Base-by-base conservation (phyloP, 2,113 vertebrate genomes). In the Sinosuthora webbiana region DNA sequence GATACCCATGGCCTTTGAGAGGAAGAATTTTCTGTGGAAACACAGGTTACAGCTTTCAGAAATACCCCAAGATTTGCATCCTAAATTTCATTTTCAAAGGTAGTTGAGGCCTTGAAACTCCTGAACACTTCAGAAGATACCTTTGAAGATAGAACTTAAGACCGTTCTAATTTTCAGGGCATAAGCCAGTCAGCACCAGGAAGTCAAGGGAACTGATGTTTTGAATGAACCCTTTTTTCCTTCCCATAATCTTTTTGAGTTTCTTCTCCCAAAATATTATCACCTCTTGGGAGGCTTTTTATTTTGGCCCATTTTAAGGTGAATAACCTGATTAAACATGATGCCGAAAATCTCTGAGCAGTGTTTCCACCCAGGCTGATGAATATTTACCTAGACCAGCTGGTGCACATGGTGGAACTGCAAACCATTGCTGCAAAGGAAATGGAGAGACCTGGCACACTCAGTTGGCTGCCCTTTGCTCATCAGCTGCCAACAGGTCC, bases 401-500 rank as follows among this genome's bases (percentile, higher is more conserved):
- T 55, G 81, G 8, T 84, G 87, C 69, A 41, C 39, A 4, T 57
- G 77, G 31, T 30, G n/a, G 49, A 87, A 11, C 42, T 67, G 35
- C 80, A 93, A 23, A 41, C 42, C 33, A 5, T 8, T 25, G 28
- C 42, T 2, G 6, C 37, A 21, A 39, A 73, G 55, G 53, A 62
- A 39, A 24, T 17, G 1, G 3, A 27, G 60, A 83, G 28, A 23
- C 21, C 41, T 94, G 91, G 47, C 83, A 70, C 1, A 0, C 25
- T 84, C 60, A 39, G 31, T 76, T 69, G 22, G 22, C 45, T 95
- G 86, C 91, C 83, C 94, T 95, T 97, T 81, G 81, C 74, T 78
- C 95, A 16, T 49, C 57, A 30, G 73, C 83, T 91, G 71, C 94
- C 89, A 87, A 11, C 87, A 53, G n/a, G 17, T 94, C 31, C 56